phyloP scores from a whole-genome alignment of 2,113 vertebrate genomes.

The Oncorhynchus gorbuscha region DNA sequence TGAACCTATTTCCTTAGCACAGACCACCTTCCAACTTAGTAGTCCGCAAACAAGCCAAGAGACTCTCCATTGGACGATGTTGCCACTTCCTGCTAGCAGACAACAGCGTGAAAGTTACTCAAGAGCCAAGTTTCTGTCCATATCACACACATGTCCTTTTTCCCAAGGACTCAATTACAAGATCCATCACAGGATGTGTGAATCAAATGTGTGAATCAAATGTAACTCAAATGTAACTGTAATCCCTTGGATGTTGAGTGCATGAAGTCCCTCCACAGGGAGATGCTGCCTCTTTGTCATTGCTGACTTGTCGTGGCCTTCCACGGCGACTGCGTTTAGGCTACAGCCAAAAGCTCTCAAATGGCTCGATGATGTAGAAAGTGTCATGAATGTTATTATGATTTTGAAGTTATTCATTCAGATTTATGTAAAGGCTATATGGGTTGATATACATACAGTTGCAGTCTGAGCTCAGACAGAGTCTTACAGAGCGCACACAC shows the following conservation, averaged over 20 bases:
- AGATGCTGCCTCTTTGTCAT: slow-evolving; percentile 32
- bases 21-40: background rate
- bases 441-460: background rate
- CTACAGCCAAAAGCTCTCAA: too few species aligned
- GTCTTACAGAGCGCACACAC: background rate
- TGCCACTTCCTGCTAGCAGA: background rate
- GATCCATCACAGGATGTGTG: slow-evolving; percentile 38
- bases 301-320: background rate
- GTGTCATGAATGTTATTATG: too few species aligned
- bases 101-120: background rate
- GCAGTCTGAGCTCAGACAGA: too few species aligned
- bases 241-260: slow-evolving; percentile 31
- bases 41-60: background rate
- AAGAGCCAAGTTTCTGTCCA: background rate
- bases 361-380: too few species aligned
- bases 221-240: slow-evolving; percentile 51
- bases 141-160: background rate
- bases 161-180: slow-evolving; percentile 15
- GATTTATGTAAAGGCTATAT: background rate
- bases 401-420: background rate
- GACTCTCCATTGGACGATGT: background rate
- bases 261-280: slow-evolving; percentile 35
- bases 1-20: background rate
- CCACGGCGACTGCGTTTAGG: too few species aligned
- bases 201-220: slow-evolving; percentile 61